Conservation (phyloP, 1,140 invertebrate species). For the Euwallacea fornicatus region DNA sequence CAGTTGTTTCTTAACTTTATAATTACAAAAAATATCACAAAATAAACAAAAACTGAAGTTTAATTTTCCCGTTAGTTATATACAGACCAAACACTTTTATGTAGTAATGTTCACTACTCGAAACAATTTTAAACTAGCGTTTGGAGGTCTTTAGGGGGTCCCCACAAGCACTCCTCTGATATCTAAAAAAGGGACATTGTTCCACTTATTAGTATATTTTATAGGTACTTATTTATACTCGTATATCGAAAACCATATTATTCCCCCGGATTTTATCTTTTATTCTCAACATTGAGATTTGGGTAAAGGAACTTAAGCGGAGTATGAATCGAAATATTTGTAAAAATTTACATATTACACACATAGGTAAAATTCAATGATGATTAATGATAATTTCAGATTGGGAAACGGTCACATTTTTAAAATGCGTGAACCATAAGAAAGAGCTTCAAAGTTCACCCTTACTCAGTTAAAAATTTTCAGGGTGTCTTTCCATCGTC, state of each 20-base stretch:
- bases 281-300: no score
- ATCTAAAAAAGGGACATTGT: constrained; percentile 14
- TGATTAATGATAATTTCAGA: no score
- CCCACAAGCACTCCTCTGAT: constrained; percentile 1
- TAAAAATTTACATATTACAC: no score
- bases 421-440: no score
- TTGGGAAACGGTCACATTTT: no score
- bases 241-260: neutral
- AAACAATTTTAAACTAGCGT: neutral
- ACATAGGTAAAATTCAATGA: no score
- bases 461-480: no score
- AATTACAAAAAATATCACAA: constrained; percentile 46
- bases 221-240: constrained; percentile 4
- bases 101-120: constrained; percentile 12
- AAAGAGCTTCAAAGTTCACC: no score
- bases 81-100: constrained; percentile 25
- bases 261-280: no score
- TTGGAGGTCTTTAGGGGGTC: neutral
- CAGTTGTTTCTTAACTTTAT: constrained; percentile 27
- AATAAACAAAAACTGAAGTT: constrained; percentile 34
- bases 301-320: no score
- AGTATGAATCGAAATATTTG: no score
- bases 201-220: constrained; percentile 19
- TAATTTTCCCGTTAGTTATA: constrained; percentile 26
- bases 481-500: no score